A percentile compares a stretch with the other conserved stretches of the same genome.
Evolutionary conservation across 2,888 invertebrate genomes (phyloP).

Genomic region (Thymelicus sylvestris): DNA sequence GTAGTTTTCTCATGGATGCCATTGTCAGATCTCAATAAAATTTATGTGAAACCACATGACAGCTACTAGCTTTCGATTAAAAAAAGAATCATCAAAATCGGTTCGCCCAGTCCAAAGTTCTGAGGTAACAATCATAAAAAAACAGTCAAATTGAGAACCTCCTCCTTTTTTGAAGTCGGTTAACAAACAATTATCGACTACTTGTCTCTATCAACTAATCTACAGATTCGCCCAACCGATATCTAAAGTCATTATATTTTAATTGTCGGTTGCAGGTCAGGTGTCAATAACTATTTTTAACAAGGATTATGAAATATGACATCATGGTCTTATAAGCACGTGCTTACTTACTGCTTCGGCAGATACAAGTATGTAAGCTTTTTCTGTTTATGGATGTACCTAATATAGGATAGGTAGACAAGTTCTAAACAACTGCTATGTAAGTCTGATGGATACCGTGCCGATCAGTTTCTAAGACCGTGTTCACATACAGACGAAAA

Average conservation of each 20-base stretch:
- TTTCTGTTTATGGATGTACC: conserved; percentile 31
- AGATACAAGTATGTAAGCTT: conserved; percentile 22
- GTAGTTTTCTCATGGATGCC: too few species aligned
- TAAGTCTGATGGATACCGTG: conserved; percentile 27
- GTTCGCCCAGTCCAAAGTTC: too few species aligned
- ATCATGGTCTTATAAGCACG: conserved; percentile 25
- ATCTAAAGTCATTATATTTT: background rate
- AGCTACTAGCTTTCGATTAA: too few species aligned
- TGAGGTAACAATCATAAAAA: too few species aligned
- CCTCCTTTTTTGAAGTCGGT: too few species aligned
- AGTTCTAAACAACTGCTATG: conserved; percentile 31
- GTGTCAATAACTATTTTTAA: background rate
- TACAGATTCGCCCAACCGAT: background rate
- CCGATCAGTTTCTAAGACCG: conserved; percentile 25
- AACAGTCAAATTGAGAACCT: too few species aligned
- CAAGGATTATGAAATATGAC: conserved; percentile 11
- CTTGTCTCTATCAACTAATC: background rate
- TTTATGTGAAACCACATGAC: too few species aligned
- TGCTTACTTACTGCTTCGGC: conserved; percentile 6
- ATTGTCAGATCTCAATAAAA: too few species aligned
- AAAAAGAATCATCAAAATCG: too few species aligned
- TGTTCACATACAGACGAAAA: conserved; percentile 1
- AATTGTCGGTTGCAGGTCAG: background rate
- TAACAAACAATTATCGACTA: too few species aligned
- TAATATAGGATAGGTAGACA: conserved; percentile 24